Percentiles rank a stretch among this genome's conserved stretches.
These are phyloP conservation scores for Drosophila melanica DNA, from an alignment of 1,140 invertebrate genomes.

Conservation along the genomic window DNA sequence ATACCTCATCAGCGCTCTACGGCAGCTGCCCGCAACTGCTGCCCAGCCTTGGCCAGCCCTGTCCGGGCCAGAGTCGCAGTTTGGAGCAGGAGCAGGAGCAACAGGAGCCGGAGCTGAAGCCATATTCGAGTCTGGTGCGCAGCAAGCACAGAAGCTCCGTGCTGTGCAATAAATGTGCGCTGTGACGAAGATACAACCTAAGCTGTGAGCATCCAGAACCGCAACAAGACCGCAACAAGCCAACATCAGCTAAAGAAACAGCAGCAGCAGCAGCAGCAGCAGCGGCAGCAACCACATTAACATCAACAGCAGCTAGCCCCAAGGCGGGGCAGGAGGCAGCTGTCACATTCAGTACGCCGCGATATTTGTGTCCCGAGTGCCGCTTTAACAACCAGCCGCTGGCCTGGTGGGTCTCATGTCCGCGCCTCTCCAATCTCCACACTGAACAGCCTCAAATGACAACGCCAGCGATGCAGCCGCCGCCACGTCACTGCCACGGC, in stretches of 20 bases:
- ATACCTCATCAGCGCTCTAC: conserved; percentile 78
- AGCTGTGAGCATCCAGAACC: conserved; percentile 74
- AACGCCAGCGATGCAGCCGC: conserved; percentile 45
- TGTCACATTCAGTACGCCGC: conserved; percentile 39
- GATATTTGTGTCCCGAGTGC: conserved; percentile 74
- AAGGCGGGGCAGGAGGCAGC: conserved; percentile 13
- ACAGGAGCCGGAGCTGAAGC: conserved; percentile 30
- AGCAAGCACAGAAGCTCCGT: conserved; percentile 61
- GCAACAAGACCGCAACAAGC: conserved; percentile 14
- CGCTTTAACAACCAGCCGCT: conserved; percentile 81
- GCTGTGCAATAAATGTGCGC: conserved; percentile 79
- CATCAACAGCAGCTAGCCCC: conserved; percentile 6
- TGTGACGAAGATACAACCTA: conserved; percentile 84
- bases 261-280: conserved; percentile 3
- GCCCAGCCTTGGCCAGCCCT: conserved; percentile 19
- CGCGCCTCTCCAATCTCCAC: conserved; percentile 70
- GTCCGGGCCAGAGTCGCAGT: conserved; percentile 6
- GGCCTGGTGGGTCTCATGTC: conserved; percentile 83
- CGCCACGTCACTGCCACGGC: conserved; percentile 51
- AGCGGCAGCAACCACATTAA: not conserved
- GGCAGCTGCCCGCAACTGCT: conserved; percentile 77
- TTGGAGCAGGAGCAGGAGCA: conserved; percentile 25
- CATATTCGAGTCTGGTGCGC: conserved; percentile 64
- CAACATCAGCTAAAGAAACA: conserved; percentile 3
- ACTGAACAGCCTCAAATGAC: conserved; percentile 43